Base-by-base conservation (phyloP, 2,797 vertebrate genomes). In the Crenichthys baileyi region DNA sequence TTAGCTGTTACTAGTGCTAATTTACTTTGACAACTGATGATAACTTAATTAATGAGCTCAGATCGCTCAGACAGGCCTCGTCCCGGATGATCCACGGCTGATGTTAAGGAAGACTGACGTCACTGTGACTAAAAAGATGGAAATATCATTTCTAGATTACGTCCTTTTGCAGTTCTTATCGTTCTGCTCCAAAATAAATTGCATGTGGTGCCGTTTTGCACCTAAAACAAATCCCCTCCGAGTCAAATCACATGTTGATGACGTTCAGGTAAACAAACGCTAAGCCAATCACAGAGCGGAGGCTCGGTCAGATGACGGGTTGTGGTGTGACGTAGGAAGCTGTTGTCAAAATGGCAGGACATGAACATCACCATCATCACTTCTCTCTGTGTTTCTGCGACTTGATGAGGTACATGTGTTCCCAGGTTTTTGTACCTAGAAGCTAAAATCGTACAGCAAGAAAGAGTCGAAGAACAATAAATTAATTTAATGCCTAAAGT, bases 381-480 rank as follows among this genome's bases (percentile, higher is more conserved):
- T 68, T 85, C 1, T 87, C 89, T 7, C 78, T 87, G 83, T 93
- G 91, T 74, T 86, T 90, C 77, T 94, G 93, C 36, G 93, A 94
- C 24, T 36, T 92, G 3, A 92, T 93, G 80, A 90, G 91, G 93
- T 93, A 80, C 71, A 3, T 0, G 5, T 46, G 5, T 20, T 3
- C 2, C 0, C 3, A 0, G 4, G 56, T 15, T 9, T 22, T 24
- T 5, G 36, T 36, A 7, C 2, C 6, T 1, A 13, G 12, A 11
- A 12, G 1, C 46, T 61, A 5, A 11, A 29, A 2, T 26, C 0
- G 11, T 13, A 3, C 24, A 0, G 1, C 4, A 41, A 46, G 29
- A 0, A 13, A 44, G 2, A 4, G 24, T 61, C 24, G 1, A 24
- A 1, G 11, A 11, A 6, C 24, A n/a, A 48, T 61, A 1, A 67